Evolutionary conservation across 2,113 vertebrate species (phyloP).

Genomic region (Malaclemys terrapin): DNA sequence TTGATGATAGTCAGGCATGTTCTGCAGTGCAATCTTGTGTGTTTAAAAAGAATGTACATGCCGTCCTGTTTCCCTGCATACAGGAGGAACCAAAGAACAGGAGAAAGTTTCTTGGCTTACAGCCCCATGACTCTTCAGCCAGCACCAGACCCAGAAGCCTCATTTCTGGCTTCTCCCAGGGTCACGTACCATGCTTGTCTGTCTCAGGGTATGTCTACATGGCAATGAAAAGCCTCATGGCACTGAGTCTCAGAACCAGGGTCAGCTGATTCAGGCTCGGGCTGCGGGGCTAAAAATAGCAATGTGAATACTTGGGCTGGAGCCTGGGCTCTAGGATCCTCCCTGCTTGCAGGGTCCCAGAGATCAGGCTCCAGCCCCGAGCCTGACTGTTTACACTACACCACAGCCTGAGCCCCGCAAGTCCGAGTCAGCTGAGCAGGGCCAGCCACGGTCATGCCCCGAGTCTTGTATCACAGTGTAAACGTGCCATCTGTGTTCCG

Average conservation of each 20-base stretch:
- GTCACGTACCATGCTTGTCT: neutral
- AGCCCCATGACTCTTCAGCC: neutral
- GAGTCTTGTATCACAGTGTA: too few relatives aligned
- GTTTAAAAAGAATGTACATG: neutral
- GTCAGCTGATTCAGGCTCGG: neutral
- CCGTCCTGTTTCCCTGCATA: too few relatives aligned
- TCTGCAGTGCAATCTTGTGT: neutral
- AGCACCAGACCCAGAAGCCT: neutral
- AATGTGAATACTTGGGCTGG: neutral
- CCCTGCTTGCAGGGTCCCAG: neutral
- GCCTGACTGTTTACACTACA: neutral
- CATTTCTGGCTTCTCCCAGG: neutral
- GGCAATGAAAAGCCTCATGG: too few relatives aligned
- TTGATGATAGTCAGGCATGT: neutral
- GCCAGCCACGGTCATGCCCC: neutral
- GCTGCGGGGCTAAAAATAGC: neutral
- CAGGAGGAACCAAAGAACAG: neutral
- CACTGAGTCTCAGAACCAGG: too few relatives aligned
- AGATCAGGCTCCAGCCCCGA: neutral
- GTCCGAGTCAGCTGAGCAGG: too few relatives aligned
- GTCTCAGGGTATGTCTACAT: neutral
- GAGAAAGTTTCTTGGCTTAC: neutral
- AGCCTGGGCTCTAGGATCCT: neutral
- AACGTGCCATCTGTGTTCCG: too few relatives aligned
- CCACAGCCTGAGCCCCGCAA: neutral